Evolutionary conservation across 1,140 invertebrate species (phyloP).

Genomic region (Pararge aegeria): DNA sequence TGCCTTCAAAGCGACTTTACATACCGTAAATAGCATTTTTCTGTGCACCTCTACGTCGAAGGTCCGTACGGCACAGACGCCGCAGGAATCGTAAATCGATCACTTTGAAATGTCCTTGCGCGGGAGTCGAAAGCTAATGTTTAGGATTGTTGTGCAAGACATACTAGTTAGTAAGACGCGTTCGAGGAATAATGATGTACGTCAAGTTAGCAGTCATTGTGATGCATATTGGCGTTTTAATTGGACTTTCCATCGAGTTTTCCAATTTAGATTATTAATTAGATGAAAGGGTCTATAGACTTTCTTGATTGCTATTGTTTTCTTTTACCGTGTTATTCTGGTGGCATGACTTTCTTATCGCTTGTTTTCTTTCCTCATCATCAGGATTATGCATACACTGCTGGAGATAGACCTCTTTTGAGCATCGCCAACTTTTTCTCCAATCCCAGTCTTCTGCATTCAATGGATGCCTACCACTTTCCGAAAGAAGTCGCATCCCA

Average conservation of each 20-base stretch:
- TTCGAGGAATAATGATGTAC: constrained; percentile 41
- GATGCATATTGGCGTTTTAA: constrained; percentile 6
- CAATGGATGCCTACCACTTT: too few species aligned
- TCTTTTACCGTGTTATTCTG: too few species aligned
- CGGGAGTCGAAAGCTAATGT: constrained; percentile 60
- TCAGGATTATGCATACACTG: too few species aligned
- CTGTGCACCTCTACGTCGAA: background rate
- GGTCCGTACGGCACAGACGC: constrained; percentile 15
- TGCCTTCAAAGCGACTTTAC: too few species aligned
- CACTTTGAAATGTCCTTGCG: constrained; percentile 55
- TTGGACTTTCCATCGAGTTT: constrained; percentile 10
- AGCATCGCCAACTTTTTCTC: too few species aligned
- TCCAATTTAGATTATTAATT: background rate
- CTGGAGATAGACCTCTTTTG: too few species aligned
- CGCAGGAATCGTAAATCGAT: constrained; percentile 37
- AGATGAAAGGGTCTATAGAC: background rate
- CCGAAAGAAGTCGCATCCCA: too few species aligned
- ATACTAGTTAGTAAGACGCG: constrained; percentile 45
- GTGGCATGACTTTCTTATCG: too few species aligned
- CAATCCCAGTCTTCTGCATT: too few species aligned
- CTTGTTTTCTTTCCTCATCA: too few species aligned
- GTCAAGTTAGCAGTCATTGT: constrained; percentile 19
- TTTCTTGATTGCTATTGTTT: background rate
- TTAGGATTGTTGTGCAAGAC: constrained; percentile 56
- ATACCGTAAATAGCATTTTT: background rate